A percentile compares a stretch with the other conserved stretches of the same genome.
Conservation (phyloP, 2,113 vertebrate genomes). For the Garra rufa region DNA sequence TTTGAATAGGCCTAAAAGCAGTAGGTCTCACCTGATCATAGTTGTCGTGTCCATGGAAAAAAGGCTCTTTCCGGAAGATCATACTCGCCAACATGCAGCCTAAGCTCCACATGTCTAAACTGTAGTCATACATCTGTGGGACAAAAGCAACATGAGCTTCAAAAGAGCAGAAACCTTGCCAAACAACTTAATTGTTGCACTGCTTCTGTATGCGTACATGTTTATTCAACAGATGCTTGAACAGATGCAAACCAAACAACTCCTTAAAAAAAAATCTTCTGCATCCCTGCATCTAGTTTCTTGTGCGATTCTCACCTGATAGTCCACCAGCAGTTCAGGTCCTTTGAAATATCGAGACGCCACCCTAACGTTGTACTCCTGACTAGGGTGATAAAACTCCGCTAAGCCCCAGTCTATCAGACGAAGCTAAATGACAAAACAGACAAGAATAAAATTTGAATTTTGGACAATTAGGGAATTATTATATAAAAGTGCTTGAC, state of each 20-base stretch:
- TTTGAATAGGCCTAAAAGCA: not conserved
- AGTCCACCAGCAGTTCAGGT: slow-evolving; percentile 72
- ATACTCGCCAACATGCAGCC: slow-evolving; percentile 74
- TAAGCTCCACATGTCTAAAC: slow-evolving; percentile 74
- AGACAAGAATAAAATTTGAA: not conserved
- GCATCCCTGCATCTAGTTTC: not conserved
- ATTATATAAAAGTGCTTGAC: not conserved
- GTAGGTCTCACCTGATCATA: slow-evolving; percentile 67
- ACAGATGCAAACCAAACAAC: not conserved
- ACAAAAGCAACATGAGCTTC: not conserved
- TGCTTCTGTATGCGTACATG: not conserved
- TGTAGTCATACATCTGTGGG: slow-evolving; percentile 74
- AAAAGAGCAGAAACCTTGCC: not conserved
- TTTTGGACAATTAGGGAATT: not conserved
- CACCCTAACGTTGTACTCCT: slow-evolving; percentile 74
- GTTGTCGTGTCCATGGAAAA: slow-evolving; percentile 75
- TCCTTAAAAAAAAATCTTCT: not conserved
- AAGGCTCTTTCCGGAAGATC: slow-evolving; percentile 74
- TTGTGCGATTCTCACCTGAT: slow-evolving; percentile 62
- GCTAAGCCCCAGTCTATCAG: slow-evolving; percentile 75
- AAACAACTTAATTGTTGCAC: not conserved
- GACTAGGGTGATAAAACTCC: slow-evolving; percentile 72
- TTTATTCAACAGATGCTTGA: not conserved
- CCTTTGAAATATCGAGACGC: slow-evolving; percentile 75
- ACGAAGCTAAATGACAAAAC: slow-evolving; percentile 62